phyloP scores from a whole-genome alignment of 2,888 invertebrate species.

The Adelognathus sp. region DNA sequence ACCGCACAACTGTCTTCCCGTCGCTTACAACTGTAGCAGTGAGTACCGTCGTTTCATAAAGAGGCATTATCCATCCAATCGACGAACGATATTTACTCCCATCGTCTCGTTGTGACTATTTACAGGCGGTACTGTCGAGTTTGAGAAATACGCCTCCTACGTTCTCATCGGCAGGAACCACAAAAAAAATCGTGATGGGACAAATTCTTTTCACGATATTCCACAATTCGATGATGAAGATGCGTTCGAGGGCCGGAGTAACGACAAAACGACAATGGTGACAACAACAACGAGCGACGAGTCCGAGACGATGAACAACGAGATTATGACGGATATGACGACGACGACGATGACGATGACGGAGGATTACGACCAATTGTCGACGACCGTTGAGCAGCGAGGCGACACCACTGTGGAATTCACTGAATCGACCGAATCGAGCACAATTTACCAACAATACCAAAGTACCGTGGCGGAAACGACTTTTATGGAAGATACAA shows the following conservation, averaged over 20 bases:
- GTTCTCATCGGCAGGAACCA: slow-evolving; percentile 83
- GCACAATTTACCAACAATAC: too few relatives aligned
- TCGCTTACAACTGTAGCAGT: slow-evolving; percentile 88
- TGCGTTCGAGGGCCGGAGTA: slow-evolving; percentile 57
- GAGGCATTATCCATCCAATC: background rate
- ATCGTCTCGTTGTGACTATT: background rate
- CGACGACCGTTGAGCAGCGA: slow-evolving; percentile 55
- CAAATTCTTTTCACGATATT: slow-evolving; percentile 68
- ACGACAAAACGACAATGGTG: slow-evolving; percentile 40
- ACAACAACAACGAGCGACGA: slow-evolving; percentile 64
- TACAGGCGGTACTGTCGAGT: background rate
- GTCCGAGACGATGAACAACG: slow-evolving; percentile 76
- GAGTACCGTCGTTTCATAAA: slow-evolving; percentile 61
- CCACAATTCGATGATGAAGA: too few relatives aligned
- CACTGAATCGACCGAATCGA: too few relatives aligned
- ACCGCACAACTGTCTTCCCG: slow-evolving; percentile 89
- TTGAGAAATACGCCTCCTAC: slow-evolving; percentile 82
- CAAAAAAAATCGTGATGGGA: slow-evolving; percentile 82
- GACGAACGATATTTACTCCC: background rate
- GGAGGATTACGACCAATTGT: slow-evolving; percentile 69
- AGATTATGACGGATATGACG: slow-evolving; percentile 74
- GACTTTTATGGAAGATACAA: too few relatives aligned
- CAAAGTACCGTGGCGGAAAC: too few relatives aligned
- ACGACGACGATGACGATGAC: too few relatives aligned
- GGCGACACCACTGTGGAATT: too few relatives aligned